Conservation (phyloP, 2,113 vertebrate species). For the Seriola quinqueradiata region DNA sequence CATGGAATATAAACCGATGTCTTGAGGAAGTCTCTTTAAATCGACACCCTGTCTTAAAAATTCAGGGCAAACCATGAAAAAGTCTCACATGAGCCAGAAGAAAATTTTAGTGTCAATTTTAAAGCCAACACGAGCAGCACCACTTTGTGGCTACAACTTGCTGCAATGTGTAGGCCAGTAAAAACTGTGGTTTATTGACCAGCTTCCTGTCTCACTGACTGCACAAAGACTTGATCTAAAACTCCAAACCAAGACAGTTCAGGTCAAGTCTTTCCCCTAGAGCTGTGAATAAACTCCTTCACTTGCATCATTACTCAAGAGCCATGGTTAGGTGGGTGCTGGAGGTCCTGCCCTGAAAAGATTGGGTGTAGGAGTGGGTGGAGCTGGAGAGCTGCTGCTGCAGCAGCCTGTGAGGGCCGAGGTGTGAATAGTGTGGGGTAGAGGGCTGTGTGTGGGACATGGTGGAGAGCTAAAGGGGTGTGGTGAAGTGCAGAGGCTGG, state of each 20-base stretch:
- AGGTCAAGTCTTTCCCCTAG: slow-evolving; percentile 25
- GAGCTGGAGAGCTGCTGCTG: slow-evolving; percentile 94
- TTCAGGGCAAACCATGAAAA: slow-evolving; percentile 29
- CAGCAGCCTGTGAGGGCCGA: slow-evolving; percentile 87
- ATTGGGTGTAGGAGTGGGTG: slow-evolving; percentile 98
- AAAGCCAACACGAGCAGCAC: slow-evolving; percentile 39
- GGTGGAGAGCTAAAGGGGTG: slow-evolving; percentile 94
- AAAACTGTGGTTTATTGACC: slow-evolving; percentile 29
- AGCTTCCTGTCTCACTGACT: slow-evolving; percentile 29
- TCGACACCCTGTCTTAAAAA: slow-evolving; percentile 31
- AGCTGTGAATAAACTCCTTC: slow-evolving; percentile 28
- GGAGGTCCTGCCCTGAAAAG: slow-evolving; percentile 99
- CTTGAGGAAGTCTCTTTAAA: slow-evolving; percentile 37
- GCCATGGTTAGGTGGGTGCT: slow-evolving; percentile 97
- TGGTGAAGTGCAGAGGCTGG: slow-evolving; percentile 96
- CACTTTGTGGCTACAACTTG: slow-evolving; percentile 58
- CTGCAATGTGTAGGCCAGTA: slow-evolving; percentile 33
- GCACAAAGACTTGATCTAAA: slow-evolving; percentile 37
- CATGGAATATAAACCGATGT: slow-evolving; percentile 47
- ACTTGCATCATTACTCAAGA: slow-evolving; percentile 85
- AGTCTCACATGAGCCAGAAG: slow-evolving; percentile 41
- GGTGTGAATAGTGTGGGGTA: slow-evolving; percentile 95
- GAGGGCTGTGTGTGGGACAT: slow-evolving; percentile 92
- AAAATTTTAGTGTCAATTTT: slow-evolving; percentile 57
- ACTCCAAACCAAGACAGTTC: slow-evolving; percentile 13